Percentiles rank a stretch among this genome's conserved stretches.
Evolutionary conservation across 2,888 invertebrate species (phyloP).

Genomic region (Heliconius cydno): DNA sequence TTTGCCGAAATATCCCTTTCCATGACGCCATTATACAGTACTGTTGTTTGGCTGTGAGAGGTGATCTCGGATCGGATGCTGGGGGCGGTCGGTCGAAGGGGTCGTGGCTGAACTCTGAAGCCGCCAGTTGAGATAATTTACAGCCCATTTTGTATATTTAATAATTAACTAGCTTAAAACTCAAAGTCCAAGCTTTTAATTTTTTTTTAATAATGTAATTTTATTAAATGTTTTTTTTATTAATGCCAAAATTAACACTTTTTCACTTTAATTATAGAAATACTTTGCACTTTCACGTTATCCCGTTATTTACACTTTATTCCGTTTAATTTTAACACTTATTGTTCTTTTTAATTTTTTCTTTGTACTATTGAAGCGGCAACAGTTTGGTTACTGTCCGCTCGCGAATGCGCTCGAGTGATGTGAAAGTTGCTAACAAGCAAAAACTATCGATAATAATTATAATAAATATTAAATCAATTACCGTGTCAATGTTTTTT

Average conservation of each 20-base stretch:
- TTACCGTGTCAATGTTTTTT: conserved; percentile 7
- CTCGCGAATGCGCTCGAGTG: conserved; percentile 42
- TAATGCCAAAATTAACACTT: background rate
- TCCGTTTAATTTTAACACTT: conserved; percentile 8
- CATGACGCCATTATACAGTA: conserved; percentile 94
- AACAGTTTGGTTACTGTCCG: conserved; percentile 57
- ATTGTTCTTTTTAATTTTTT: conserved; percentile 24
- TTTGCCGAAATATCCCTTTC: conserved; percentile 94
- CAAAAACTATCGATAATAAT: conserved; percentile 42
- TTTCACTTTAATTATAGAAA: background rate
- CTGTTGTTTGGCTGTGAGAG: conserved; percentile 92
- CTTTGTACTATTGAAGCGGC: conserved; percentile 52
- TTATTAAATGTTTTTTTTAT: background rate
- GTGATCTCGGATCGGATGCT: conserved; percentile 89
- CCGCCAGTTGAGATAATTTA: conserved; percentile 88
- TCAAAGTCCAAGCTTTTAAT: too few relatives aligned
- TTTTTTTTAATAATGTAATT: too few relatives aligned
- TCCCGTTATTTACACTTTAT: background rate
- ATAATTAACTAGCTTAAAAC: background rate
- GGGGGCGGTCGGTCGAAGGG: conserved; percentile 85
- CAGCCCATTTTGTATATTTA: conserved; percentile 85
- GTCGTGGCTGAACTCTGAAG: conserved; percentile 73
- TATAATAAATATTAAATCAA: conserved; percentile 37
- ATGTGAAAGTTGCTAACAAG: conserved; percentile 46
- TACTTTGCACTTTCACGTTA: background rate